Evolutionary conservation across 1,140 invertebrate species (phyloP), one percentile per base, ranked within the genome.

Genomic region (Drosophila pandora): DNA sequence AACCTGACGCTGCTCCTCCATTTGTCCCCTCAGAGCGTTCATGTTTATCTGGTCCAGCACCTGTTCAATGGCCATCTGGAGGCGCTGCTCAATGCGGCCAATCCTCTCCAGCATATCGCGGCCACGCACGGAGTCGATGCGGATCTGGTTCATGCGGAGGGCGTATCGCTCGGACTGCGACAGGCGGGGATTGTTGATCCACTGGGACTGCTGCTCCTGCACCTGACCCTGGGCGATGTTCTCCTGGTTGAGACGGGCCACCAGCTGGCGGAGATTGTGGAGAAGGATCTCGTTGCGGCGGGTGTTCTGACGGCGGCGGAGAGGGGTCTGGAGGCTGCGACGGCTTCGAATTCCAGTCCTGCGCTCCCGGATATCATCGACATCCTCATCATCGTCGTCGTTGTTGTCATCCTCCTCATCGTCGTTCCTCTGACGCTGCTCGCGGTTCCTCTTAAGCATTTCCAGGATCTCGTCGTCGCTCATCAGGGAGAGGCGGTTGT

Each of bases 181-280:
- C 32, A 65, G 72, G 39, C 55, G 60, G 8, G 72, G 61, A 13
- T 58, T 61, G 61, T 71, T 67, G 2, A 67, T 28, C 17, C 34
- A 39, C 25, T 57, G 55, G 13, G 9, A 3, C 21, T 41, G 32
- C 9, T 61, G 52, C 9, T 65, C 55, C 6, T 43, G 30, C 2
- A 1, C 5, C 22, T 60, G 34, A 0, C 70, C 61, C 17, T 72
- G 28, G 8, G 84, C 45, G 3, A 84, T 74, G 47, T 52, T 64
- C 39, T 88, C 83, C 53, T 84, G 83, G 59, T 89, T 88, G 4
- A 89, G 45, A n/a, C 84, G 83, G 0, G 84, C 83, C 55, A 89
- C 37, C 55, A 88, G 50, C 39, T 88, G 83, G 21, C 80, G 84
- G 0, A 89, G 50, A 34, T 52, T 89, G 4, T 89, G 84, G 52